These are phyloP conservation scores for Dromiciops gliroides DNA, from an alignment of 2,113 vertebrate genomes.

Conservation along the genomic window DNA sequence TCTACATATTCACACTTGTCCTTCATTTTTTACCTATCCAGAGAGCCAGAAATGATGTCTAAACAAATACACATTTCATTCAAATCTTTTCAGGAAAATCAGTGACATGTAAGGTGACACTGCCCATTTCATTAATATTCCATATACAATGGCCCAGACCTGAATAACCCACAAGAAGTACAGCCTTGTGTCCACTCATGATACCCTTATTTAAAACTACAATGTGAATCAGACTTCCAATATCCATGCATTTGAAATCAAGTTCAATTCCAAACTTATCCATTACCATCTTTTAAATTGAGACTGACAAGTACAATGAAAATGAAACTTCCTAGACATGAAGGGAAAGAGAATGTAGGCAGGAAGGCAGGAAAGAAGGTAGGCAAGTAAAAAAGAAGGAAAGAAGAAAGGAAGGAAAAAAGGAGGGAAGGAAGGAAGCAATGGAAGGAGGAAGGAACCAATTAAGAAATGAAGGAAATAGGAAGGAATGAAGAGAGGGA, in stretches of 20 bases:
- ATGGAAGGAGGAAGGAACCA: too few relatives aligned
- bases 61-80: neutral
- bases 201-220: neutral
- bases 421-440: too few relatives aligned
- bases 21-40: neutral
- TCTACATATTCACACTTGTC: neutral
- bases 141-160: neutral
- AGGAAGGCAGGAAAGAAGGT: neutral
- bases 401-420: neutral
- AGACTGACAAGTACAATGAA: neutral
- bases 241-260: neutral
- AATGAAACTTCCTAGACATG: neutral
- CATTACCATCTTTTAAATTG: neutral
- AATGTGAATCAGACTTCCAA: neutral
- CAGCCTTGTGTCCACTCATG: neutral
- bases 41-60: neutral
- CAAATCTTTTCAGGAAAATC: neutral
- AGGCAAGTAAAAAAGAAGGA: neutral
- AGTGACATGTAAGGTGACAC: neutral
- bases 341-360: neutral
- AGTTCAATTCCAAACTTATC: neutral
- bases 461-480: too few relatives aligned
- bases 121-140: neutral
- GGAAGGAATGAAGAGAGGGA: too few relatives aligned
- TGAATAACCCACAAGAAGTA: neutral